Percentiles rank a stretch among this genome's conserved stretches.
phyloP scores from a whole-genome alignment of 2,888 invertebrate genomes.

The Blastobasis adustella region DNA sequence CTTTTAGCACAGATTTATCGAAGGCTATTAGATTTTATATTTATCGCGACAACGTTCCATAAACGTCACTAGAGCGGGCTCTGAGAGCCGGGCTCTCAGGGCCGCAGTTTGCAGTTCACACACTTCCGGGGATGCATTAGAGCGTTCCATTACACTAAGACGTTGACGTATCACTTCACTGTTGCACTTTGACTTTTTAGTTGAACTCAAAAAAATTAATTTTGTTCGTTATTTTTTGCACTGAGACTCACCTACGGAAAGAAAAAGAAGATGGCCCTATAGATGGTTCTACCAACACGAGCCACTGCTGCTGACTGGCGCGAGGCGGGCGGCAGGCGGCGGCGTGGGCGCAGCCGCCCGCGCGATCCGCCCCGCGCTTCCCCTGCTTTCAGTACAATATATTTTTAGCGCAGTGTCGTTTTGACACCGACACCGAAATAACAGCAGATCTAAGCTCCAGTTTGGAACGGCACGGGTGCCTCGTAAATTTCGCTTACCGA shows the following conservation, averaged over 20 bases:
- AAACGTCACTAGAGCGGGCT: too few relatives aligned
- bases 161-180: too few relatives aligned
- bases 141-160: too few relatives aligned
- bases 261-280: slow-evolving; percentile 71
- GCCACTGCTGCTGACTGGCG: slow-evolving; percentile 72
- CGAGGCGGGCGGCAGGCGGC: slow-evolving; percentile 68
- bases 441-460: slow-evolving; percentile 54
- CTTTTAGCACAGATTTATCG: too few relatives aligned
- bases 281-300: slow-evolving; percentile 79
- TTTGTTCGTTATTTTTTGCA: not conserved
- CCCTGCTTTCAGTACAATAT: slow-evolving; percentile 20
- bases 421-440: slow-evolving; percentile 74
- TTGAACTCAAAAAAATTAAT: not conserved
- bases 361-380: slow-evolving; percentile 25
- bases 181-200: not conserved
- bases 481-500: slow-evolving; percentile 36
- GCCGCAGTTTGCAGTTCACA: too few relatives aligned
- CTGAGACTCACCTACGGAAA: slow-evolving; percentile 62
- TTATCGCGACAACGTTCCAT: too few relatives aligned
- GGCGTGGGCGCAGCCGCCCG: slow-evolving; percentile 54
- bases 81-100: too few relatives aligned
- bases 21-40: too few relatives aligned
- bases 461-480: slow-evolving; percentile 38
- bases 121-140: too few relatives aligned
- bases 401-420: slow-evolving; percentile 72